Conservation (phyloP, 2,888 invertebrate genomes). For the Hydraecia micacea region DNA sequence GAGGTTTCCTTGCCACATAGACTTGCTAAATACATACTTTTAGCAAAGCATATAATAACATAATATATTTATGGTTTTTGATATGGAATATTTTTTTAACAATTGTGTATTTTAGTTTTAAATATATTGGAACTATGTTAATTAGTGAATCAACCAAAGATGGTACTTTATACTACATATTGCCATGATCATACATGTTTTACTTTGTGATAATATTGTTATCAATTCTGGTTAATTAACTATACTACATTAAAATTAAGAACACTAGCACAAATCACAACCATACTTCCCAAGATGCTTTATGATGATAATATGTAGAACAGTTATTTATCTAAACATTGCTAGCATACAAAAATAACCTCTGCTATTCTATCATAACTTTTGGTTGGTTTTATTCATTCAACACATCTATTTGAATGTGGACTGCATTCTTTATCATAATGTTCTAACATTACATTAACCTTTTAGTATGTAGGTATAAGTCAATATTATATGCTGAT, state of each 20-base stretch:
- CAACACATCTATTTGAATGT: slow-evolving; percentile 1
- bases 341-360: slow-evolving; percentile 13
- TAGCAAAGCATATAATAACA: slow-evolving; percentile 33
- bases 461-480: slow-evolving; percentile 8
- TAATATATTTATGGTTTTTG: slow-evolving; percentile 44
- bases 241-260: slow-evolving; percentile 27
- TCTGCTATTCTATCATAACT: slow-evolving; percentile 12
- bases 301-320: slow-evolving; percentile 17
- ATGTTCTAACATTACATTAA: slow-evolving; percentile 3
- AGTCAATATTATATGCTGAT: slow-evolving; percentile 11
- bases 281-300: slow-evolving; percentile 9
- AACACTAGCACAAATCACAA: slow-evolving; percentile 18
- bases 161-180: slow-evolving; percentile 56
- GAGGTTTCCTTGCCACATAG: slow-evolving; percentile 92
- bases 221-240: slow-evolving; percentile 48
- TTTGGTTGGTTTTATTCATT: slow-evolving; percentile 17
- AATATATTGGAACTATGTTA: slow-evolving; percentile 59
- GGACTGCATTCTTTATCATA: background rate
- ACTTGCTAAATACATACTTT: slow-evolving; percentile 33
- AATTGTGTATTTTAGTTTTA: slow-evolving; percentile 58
- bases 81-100: slow-evolving; percentile 60
- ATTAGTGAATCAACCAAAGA: slow-evolving; percentile 64
- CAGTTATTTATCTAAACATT: slow-evolving; percentile 13
- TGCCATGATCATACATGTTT: slow-evolving; percentile 58
- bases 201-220: slow-evolving; percentile 58